Percentiles rank a stretch among this genome's conserved stretches.
phyloP scores from a whole-genome alignment of 1,140 invertebrate genomes.

The Hormaphis cornu region DNA sequence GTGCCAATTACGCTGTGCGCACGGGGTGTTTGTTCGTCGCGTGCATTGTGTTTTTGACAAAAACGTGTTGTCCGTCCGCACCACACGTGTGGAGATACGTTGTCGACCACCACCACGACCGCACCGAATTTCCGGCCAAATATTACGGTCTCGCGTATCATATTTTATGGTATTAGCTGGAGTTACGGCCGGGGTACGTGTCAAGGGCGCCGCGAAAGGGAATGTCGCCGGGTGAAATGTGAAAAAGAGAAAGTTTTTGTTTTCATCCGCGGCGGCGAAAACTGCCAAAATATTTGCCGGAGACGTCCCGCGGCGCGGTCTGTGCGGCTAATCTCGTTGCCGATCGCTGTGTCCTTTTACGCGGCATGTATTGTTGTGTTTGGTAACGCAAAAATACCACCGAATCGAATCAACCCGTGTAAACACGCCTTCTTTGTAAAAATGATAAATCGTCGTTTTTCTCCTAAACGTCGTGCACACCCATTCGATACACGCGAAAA shows the following conservation, averaged over 20 bases:
- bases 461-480: no score
- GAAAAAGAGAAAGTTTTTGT: constrained; percentile 31
- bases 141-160: not conserved
- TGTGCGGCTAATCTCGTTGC: not conserved
- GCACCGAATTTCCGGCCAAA: constrained; percentile 4
- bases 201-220: not conserved
- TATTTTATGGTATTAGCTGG: no score
- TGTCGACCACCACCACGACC: not conserved
- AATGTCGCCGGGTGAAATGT: not conserved
- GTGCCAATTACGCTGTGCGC: no score
- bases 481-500: no score
- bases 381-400: not conserved
- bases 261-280: constrained; percentile 5
- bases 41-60: no score
- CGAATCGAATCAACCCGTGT: not conserved
- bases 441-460: not conserved
- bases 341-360: not conserved
- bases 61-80: no score
- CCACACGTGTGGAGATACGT: not conserved
- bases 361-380: not conserved
- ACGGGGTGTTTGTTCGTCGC: no score
- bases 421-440: not conserved
- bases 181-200: not conserved
- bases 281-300: constrained; percentile 30
- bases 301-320: not conserved